Base-by-base conservation (phyloP, 2,888 invertebrate species). In the Cheilosia vernalis region DNA sequence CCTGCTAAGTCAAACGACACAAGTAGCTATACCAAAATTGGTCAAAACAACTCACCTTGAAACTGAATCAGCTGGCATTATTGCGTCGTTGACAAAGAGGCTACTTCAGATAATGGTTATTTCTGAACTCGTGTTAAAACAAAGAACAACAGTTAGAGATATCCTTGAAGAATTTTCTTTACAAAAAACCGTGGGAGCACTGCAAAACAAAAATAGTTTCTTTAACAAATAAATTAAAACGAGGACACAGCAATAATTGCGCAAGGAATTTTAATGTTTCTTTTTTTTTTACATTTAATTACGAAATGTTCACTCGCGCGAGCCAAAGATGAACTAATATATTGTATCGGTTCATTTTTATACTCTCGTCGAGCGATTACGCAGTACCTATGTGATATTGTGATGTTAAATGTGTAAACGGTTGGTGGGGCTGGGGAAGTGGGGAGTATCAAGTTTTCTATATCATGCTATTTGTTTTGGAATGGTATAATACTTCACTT, bases 1-100 rank as follows among this genome's bases (percentile, higher is more conserved):
- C 84, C 84, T 84, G 74, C 61, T 82, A 7, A 19, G 60, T 42
- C 27, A 67, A 66, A 76, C 51, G 63, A 76, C 81, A 58, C 24
- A n/a, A n/a, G 10, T 24, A 24, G 37, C 7, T 44, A 27, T 67
- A 30, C 76, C 79, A 80, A 85, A 85, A 58, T 72, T 77, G 85
- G 80, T 53, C 13, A 67, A 60, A 55, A 56, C 67, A 51, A 74
- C 85, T 85, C 67, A 85, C 85, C 85, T 85, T 80, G 85, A 85
- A 80, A 81, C 53, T 21, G 85, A 85, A 72, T 85, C 85, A 76
- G 85, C 85, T 76, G 85, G 85, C 85, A 85, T 85, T 51, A 67
- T 17, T 85, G 79, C 85, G 80, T 77, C 58, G 70, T 85, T 72
- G 30, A 61, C 63, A 73, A 73, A 72, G 66, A 69, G 60, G 2